Base-by-base conservation (phyloP, 2,888 invertebrate species). In the Gortyna flavago region DNA sequence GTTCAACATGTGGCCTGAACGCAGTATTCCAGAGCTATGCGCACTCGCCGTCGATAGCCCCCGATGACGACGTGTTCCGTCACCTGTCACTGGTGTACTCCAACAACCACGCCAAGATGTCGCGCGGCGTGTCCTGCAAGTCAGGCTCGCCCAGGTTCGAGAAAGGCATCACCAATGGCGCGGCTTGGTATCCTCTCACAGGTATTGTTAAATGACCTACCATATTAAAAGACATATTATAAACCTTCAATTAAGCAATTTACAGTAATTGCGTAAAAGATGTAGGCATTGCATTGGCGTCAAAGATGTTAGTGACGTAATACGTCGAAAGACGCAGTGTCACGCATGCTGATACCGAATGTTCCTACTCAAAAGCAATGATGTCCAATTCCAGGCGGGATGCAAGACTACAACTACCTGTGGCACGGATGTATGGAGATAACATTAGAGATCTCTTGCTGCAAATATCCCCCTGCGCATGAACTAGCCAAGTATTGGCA, bases 391-490 rank as follows among this genome's bases (percentile, higher is more conserved):
- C 21, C 91, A 97, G 98, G 99, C 75, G 98, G 98, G 38, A 98
- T 99, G 98, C 98, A 99, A 95, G 99, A 99, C 93, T 99, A 98
- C 94, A 99, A 99, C 94, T 99, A 99, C 94, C 97, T 99, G 25
- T 98, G 98, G 98, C 98, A 98, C 90, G 99, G 99, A 25, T 99
- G 99, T 93, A 98, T 99, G 98, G 99, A 99, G 94, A 97, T 99
- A n/a, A 99, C 99, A 0, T 95, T 99, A 66, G 99, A 99, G 94
- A 97, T 99, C 76, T 98, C 99, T 0, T 99, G 99, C 94, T 99
- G 99, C 96, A 99, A 99, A 95, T 99, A 97, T 94, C 99, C 99
- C 5, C 97, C 97, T 0, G 98, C 98, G 0, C 97, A 97, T 80
- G 98, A 99, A 91, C 95, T 99, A 68, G 97, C 97, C 38, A 97